Conservation (phyloP, 2,113 vertebrate genomes). For the Solea solea region DNA sequence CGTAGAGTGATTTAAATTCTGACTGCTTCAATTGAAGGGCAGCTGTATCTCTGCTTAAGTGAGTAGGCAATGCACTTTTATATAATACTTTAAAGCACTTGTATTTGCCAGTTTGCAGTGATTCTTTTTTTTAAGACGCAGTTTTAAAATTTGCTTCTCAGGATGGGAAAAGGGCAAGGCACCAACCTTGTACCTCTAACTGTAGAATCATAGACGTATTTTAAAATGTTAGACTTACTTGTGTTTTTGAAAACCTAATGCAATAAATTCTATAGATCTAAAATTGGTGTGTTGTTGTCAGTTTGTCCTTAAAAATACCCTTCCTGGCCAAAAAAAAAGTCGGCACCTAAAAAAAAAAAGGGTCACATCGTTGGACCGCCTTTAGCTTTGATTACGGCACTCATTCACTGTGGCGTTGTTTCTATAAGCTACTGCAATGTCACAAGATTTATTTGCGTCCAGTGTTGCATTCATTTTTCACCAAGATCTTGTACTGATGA, state of each 20-base stretch:
- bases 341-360: too few relatives aligned
- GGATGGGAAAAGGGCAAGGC: conserved; percentile 83
- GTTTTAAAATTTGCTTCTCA: conserved; percentile 74
- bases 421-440: too few relatives aligned
- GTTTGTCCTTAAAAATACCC: conserved; percentile 56
- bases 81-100: neutral
- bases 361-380: too few relatives aligned
- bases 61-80: neutral
- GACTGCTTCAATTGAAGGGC: neutral
- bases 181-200: conserved; percentile 47
- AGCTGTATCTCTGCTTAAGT: neutral
- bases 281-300: conserved; percentile 61
- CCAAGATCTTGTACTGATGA: too few relatives aligned
- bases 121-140: neutral
- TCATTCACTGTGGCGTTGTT: too few relatives aligned
- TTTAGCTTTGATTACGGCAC: too few relatives aligned
- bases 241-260: conserved; percentile 48
- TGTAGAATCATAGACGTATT: conserved; percentile 39
- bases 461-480: too few relatives aligned
- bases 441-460: too few relatives aligned
- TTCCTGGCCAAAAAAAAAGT: neutral
- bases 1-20: neutral
- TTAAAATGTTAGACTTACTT: conserved; percentile 45
- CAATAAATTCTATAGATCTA: conserved; percentile 71
- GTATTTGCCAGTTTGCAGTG: neutral